phyloP scores from a whole-genome alignment of 1,140 invertebrate genomes.

The Lepidostoma basale region DNA sequence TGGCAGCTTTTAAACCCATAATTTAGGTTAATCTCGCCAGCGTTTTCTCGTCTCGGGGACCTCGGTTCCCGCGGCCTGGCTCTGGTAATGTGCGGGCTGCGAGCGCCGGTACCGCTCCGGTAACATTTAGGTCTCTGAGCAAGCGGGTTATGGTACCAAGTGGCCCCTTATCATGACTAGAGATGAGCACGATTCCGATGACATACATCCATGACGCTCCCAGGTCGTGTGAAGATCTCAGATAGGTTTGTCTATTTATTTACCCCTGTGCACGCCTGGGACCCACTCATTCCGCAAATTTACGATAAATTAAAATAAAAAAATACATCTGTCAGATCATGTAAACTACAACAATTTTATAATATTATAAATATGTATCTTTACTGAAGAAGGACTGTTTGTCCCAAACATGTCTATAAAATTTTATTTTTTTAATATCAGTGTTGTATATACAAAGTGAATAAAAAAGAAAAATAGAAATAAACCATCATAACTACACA shows the following conservation, averaged over 20 bases:
- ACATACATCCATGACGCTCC: conserved; percentile 17
- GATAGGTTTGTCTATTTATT: conserved; percentile 19
- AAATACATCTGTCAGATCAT: too few relatives aligned
- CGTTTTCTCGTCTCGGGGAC: not conserved
- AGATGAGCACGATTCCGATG: conserved; percentile 27
- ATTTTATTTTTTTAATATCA: too few relatives aligned
- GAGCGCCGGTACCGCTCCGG: not conserved
- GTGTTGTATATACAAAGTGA: too few relatives aligned
- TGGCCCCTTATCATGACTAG: not conserved
- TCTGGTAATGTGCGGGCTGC: not conserved
- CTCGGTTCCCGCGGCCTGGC: not conserved
- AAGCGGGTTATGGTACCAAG: conserved; percentile 1
- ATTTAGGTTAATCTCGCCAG: not conserved
- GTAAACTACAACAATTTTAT: too few relatives aligned
- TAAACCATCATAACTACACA: too few relatives aligned
- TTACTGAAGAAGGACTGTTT: too few relatives aligned
- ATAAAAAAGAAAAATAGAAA: too few relatives aligned
- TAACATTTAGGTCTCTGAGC: conserved; percentile 19
- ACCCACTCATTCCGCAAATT: not conserved
- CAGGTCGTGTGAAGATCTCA: conserved; percentile 22
- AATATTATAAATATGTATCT: too few relatives aligned
- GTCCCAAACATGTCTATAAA: too few relatives aligned
- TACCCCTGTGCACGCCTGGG: not conserved
- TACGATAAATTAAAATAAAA: too few relatives aligned
- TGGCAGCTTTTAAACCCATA: not conserved